These are phyloP conservation scores for Corynorhinus townsendii DNA, from an alignment of 2,113 vertebrate genomes.

Conservation along the genomic window DNA sequence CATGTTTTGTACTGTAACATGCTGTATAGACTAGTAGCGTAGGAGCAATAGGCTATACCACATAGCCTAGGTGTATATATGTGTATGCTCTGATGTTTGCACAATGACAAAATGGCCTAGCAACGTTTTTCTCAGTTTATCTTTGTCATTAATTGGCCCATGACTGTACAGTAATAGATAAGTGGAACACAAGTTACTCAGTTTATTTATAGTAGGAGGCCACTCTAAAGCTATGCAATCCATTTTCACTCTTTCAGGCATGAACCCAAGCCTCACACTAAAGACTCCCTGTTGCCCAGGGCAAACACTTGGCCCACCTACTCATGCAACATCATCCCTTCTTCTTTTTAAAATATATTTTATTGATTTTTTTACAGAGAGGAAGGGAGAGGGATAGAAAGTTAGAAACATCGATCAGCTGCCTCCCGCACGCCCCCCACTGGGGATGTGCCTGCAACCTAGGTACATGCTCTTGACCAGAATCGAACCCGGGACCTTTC, in stretches of 20 bases:
- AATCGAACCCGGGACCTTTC: too few species aligned
- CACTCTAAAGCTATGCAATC: not conserved
- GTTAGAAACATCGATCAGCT: too few species aligned
- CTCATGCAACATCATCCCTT: not conserved
- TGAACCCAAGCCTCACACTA: not conserved
- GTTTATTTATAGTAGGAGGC: not conserved
- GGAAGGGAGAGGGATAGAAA: too few species aligned
- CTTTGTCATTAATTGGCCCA: not conserved
- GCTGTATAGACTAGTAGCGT: not conserved
- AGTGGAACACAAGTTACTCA: not conserved
- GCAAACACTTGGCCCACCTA: not conserved
- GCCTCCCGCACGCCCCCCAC: too few species aligned
- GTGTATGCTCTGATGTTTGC: not conserved
- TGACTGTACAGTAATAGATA: not conserved
- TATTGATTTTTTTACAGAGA: too few species aligned
- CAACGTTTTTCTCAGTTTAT: not conserved
- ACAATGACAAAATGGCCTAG: not conserved
- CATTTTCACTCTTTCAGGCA: not conserved
- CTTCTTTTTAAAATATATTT: too few species aligned
- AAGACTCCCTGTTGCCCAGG: not conserved
- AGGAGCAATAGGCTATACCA: not conserved
- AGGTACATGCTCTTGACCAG: too few species aligned
- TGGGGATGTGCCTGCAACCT: too few species aligned
- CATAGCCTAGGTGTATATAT: not conserved
- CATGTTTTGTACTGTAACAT: not conserved